Base-by-base conservation (phyloP, 2,797 vertebrate genomes). In the Apodemus agrarius region DNA sequence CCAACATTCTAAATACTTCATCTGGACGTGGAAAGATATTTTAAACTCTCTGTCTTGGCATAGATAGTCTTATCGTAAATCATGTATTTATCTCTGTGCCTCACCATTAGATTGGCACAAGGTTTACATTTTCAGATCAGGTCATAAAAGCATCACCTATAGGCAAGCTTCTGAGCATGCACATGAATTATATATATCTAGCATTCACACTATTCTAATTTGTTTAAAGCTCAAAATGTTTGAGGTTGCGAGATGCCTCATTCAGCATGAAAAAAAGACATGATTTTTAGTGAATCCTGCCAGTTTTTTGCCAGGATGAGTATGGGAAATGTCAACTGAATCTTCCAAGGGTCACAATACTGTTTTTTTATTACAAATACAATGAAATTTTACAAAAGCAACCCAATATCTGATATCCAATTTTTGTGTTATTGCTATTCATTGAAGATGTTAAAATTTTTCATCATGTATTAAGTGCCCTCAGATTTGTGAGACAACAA, bases 321-420 rank as follows among this genome's bases (percentile, higher is more conserved):
- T 65, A 46, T 76, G 24, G 8, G 74, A 95, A 93, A 93, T 52
- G 24, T 90, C 76, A 90, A 78, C 34, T 75, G 67, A 74, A 40
- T 57, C 67, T 91, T 83, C 78, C 19, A 83, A 24, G 92, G 11
- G 9, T 54, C 43, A 22, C 8, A 63, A 22, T 12, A n/a, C 5
- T 75, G 2, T 95, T 96, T 95, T 96, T 94, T 94, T 59, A 88
- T 94, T 94, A 93, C 79, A 54, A 95, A 94, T 2, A 86, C 3
- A 52, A 76, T 87, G 78, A 16, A 22, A 82, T 24, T 89, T 96
- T 26, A 78, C 54, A 78, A 96, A 80, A 82, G 89, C 40, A 89
- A 52, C 82, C 59, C 29, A 65, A 8, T 6, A 86, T 95, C n/a
- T 63, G 52, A 86, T 37, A 43, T 13, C 6, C 69, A 65, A 91